Evolutionary conservation across 92 coral and sea anemone species (phyloP).

Genomic region (Epizoanthus stellaris): DNA sequence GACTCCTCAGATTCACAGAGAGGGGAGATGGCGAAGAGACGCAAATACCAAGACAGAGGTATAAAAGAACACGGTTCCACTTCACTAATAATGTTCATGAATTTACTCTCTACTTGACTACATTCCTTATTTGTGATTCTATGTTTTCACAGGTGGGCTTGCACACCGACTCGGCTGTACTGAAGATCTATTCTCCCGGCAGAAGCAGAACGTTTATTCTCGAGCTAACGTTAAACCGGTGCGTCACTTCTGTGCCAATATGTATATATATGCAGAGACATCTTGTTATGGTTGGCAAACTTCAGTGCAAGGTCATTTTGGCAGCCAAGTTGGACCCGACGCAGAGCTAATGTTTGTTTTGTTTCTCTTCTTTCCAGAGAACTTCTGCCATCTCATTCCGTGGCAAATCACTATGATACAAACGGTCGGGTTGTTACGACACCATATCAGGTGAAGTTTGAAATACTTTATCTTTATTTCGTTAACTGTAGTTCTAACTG

Average conservation of each 20-base stretch:
- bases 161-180: slow-evolving; percentile 9
- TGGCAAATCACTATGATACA: background rate
- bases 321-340: background rate
- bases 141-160: slow-evolving; percentile 2
- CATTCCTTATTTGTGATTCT: background rate
- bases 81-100: background rate
- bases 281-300: slow-evolving; percentile 1
- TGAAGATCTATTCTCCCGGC: slow-evolving; percentile 22
- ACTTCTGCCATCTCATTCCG: slow-evolving; percentile 14
- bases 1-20: slow-evolving; percentile 44
- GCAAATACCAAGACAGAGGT: background rate
- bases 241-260: background rate
- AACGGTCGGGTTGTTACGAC: slow-evolving; percentile 2
- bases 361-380: slow-evolving; percentile 7
- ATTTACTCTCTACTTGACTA: background rate
- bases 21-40: slow-evolving; percentile 56
- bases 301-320: background rate
- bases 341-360: background rate
- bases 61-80: background rate
- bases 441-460: slow-evolving; percentile 25
- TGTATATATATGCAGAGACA: background rate
- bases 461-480: background rate
- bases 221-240: slow-evolving; percentile 26
- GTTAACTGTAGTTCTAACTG: too few species aligned
- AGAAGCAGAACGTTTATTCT: slow-evolving; percentile 14